These are phyloP conservation scores for Bellardia pandia DNA, from an alignment of 2,888 invertebrate genomes.

Conservation along the genomic window DNA sequence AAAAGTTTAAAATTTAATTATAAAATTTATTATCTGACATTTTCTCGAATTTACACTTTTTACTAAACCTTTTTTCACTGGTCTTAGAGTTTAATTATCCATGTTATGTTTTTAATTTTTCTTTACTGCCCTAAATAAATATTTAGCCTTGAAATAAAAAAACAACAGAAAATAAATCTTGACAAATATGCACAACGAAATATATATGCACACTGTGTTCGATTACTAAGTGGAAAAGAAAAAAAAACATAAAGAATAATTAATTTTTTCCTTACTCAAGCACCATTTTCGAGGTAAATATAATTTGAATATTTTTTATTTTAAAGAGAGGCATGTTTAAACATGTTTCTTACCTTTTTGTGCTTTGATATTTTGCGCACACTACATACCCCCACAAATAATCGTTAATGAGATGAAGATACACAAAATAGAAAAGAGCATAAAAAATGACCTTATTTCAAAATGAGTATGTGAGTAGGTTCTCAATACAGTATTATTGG, in stretches of 20 bases:
- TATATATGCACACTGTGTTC: background rate
- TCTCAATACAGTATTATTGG: background rate
- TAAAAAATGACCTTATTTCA: conserved; percentile 10
- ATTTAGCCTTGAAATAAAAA: background rate
- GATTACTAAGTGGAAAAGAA: background rate
- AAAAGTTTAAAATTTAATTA: background rate
- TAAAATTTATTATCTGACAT: background rate
- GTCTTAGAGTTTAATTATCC: background rate
- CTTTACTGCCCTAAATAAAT: background rate
- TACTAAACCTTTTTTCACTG: background rate
- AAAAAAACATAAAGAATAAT: background rate
- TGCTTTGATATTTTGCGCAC: background rate
- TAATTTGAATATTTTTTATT: background rate
- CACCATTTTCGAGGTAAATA: background rate
- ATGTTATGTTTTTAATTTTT: background rate
- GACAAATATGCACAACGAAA: background rate
- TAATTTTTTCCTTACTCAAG: background rate
- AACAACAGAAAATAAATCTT: background rate
- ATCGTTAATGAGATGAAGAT: background rate
- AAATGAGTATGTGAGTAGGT: background rate
- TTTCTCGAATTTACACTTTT: background rate
- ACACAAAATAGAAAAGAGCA: background rate
- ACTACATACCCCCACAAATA: background rate
- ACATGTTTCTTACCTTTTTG: background rate
- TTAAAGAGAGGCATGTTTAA: background rate